A percentile compares a stretch with the other conserved stretches of the same genome.
Evolutionary conservation across 2,797 vertebrate genomes (phyloP).

Genomic region (Melopsittacus undulatus): DNA sequence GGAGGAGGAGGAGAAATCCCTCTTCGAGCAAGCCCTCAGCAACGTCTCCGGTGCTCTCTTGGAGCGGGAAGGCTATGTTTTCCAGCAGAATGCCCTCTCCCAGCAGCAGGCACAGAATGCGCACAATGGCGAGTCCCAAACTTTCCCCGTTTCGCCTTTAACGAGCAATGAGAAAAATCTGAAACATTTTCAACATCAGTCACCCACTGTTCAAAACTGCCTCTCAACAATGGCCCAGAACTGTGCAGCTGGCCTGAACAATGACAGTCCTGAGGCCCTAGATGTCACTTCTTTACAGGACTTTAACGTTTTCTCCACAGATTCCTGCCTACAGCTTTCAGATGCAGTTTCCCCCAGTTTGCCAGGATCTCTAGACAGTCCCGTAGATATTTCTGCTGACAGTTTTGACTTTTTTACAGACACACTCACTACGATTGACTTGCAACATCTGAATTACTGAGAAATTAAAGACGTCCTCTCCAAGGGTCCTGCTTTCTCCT

Average conservation of each 20-base stretch:
- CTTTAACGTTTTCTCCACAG: constrained; percentile 90
- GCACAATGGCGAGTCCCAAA: constrained; percentile 91
- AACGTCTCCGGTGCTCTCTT: constrained; percentile 84
- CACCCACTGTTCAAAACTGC: constrained; percentile 91
- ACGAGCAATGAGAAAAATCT: constrained; percentile 99
- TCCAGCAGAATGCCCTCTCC: constrained; percentile 88
- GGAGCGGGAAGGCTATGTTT: constrained; percentile 89
- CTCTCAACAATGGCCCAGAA: constrained; percentile 92
- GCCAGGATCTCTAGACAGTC: constrained; percentile 89
- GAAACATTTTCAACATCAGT: constrained; percentile 95
- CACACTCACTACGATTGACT: constrained; percentile 93
- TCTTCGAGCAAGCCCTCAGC: constrained; percentile 83
- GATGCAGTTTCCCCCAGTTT: constrained; percentile 91
- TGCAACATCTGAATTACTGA: constrained; percentile 94
- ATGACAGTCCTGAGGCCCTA: constrained; percentile 88
- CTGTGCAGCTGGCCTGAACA: constrained; percentile 95
- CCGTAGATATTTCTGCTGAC: constrained; percentile 88
- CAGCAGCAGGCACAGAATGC: constrained; percentile 85
- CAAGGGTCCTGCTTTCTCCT: constrained; percentile 71
- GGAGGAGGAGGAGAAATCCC: constrained; percentile 85
- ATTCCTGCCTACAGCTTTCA: constrained; percentile 95
- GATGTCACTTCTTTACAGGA: constrained; percentile 91
- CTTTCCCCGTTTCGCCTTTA: constrained; percentile 90
- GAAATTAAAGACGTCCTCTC: constrained; percentile 73
- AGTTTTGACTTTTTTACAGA: constrained; percentile 96